Base-by-base conservation (phyloP, 2,888 invertebrate species). In the Eristalinus aeneus region DNA sequence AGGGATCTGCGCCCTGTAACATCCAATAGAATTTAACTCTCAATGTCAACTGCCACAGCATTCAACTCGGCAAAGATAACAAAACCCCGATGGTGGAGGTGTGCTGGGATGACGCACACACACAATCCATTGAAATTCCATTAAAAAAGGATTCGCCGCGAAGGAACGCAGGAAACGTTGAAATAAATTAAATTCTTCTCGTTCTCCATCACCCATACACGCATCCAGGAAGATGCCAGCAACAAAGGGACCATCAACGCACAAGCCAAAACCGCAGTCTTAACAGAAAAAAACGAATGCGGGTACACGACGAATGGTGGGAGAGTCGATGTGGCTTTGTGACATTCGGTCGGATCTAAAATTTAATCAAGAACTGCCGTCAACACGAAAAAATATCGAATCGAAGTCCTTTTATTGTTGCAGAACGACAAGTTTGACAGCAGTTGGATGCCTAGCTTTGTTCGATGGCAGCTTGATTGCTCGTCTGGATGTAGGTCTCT, bases 341-440 rank as follows among this genome's bases (percentile, higher is more conserved):
- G 39, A 36, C 67, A 31, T 27, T 79, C 79, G 39, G 75, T 69
- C 63, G 72, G 67, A 39, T 85, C 53, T 71, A 65, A 85, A 80
- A 80, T 80, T 80, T 80, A 85, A 85, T 85, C 75, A 85, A 76
- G 32, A 68, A 69, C 64, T 79, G 67, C 22, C 72, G 61, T 80
- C 60, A 65, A 67, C 54, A 78, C 68, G 10, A 63, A 76, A 12
- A 34, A 27, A 27, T 27, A 53, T 65, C 68, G 39, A 69, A 69
- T 46, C 12, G 56, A 1, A 77, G 60, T 67, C 65, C 22, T 67
- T 79, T 74, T 78, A 36, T 56, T 60, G 46, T 69, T 34, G 58
- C 2, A 60, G 53, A 58, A 46, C 56, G 36, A 61, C 6, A 39
- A 58, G 39, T 53, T 36, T 64, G 34, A 3, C 27, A 73, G 16